Evolutionary conservation across 2,888 invertebrate genomes (phyloP), one percentile per base, ranked within the genome.

Genomic region (Drosophila putrida): DNA sequence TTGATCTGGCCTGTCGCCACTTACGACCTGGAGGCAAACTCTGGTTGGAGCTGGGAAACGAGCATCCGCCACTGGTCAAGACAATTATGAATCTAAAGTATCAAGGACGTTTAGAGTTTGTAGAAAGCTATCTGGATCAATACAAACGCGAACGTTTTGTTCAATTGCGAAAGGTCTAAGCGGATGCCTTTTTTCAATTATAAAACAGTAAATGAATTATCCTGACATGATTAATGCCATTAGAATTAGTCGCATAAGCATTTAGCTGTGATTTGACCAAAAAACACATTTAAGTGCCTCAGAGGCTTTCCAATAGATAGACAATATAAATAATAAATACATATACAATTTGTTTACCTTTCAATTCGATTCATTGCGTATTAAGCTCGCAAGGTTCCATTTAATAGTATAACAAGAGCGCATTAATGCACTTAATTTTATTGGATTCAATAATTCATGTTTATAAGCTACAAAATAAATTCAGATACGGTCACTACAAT

Each of bases 41-140:
- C 27, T 94, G 94, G 90, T 79, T 95, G 66, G 95, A 95, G 91
- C 93, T 94, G 27, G 94, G 95, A 83, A 92, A 93, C 6, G 90
- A 91, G 4, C 95, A 95, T 91, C 94, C 94, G 1, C 91, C 92
- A 8, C 71, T 93, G 61, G 92, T 94, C 11, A 89, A 91, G 62
- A 90, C 92, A 38, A 93, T 92, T 75, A 92, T 94, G 61, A 82
- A 93, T 33, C 83, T 91, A 9, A 91, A 93, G 58, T 92, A 90
- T 61, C 66, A 89, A 35, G 87, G 84, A 10, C 84, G 92, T 20
- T 89, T 94, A 0, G 89, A 90, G 47, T 93, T 92, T 71, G 86
- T 92, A 11, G 84, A 91, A 13, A 92, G 92, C 8, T 93, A 93
- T 74, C 92, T 93, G 75, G 95, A 95, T 91, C 93, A 94, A 82